Base-by-base conservation (phyloP, 2,797 vertebrate genomes). In the Huso huso region DNA sequence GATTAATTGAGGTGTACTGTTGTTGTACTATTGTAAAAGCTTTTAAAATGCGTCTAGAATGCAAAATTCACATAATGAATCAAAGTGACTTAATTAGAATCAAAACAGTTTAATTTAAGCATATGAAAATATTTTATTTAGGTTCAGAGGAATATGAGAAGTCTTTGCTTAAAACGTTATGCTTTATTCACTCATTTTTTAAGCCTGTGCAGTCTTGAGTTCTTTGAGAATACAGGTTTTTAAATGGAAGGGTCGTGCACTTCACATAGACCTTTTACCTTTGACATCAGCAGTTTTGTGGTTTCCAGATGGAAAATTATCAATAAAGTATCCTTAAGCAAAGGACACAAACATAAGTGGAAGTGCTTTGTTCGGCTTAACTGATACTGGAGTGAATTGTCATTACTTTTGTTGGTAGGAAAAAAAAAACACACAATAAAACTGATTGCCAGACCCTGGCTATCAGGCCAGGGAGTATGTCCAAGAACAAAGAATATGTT, bases 381-480 rank as follows among this genome's bases (percentile, higher is more conserved):
- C 18, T 62, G 48, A 23, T 62, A 23, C 61, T 10, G n/a, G 4
- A 62, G 61, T 8, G 61, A 23, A 48, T 37, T 48, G 61, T 18
- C 18, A 37, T 62, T 23, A 23, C 61, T 62, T 62, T 62, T 62
- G 61, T 12, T 62, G 7, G 13, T 23, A 37, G 61, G 61, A 37
- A 37, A 62, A 48, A 58, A n/a, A 58, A 10, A 58, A 6, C n/a
- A 55, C 53, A 55, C 6, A 55, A 62, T 23, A 7, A 6, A 37
- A 62, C 61, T 62, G 61, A 62, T 62, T 18, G 18, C 10, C 18
- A 15, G 15, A 18, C 61, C 5, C 37, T 37, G 37, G 37, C 37
- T 62, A 62, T 62, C 61, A 62, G 18, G 61, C 18, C 61, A 62
- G 15, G 18, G 61, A 62, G 61, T 10, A 9, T 48, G 11, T 62